Evolutionary conservation across 2,888 invertebrate genomes (phyloP).

Genomic region (Trissolcus brochymenae): DNA sequence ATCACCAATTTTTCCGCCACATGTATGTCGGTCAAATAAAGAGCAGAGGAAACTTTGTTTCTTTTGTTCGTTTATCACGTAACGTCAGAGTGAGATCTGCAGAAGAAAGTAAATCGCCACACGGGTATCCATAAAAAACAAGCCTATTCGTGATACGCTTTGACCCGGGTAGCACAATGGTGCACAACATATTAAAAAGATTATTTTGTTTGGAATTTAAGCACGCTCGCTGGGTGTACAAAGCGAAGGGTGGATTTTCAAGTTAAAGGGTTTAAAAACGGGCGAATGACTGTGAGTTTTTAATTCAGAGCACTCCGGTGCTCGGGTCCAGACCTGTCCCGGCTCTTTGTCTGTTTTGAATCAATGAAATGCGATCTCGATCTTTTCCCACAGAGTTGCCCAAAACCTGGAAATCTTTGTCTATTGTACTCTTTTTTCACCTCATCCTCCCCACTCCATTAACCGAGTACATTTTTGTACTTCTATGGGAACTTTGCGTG

Average conservation of each 20-base stretch:
- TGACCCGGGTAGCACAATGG: conserved; percentile 3
- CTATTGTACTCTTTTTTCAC: conserved; percentile 63
- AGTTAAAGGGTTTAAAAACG: conserved; percentile 42
- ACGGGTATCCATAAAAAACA: conserved; percentile 12
- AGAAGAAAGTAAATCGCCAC: neutral
- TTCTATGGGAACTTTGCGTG: conserved; percentile 3
- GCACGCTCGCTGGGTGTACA: conserved; percentile 10
- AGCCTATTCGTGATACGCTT: conserved; percentile 6
- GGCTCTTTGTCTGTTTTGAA: conserved; percentile 63
- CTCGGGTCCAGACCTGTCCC: conserved; percentile 32
- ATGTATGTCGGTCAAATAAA: too few species aligned
- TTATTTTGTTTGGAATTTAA: conserved; percentile 33
- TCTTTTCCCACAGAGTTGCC: conserved; percentile 72
- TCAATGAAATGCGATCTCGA: conserved; percentile 64
- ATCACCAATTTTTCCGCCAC: too few species aligned
- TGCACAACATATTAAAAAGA: conserved; percentile 15
- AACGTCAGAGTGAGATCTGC: conserved; percentile 14
- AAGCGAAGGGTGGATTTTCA: conserved; percentile 31
- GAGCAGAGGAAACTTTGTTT: conserved; percentile 8
- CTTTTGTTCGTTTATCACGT: conserved; percentile 6
- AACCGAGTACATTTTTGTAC: conserved; percentile 18
- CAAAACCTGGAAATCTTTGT: conserved; percentile 72
- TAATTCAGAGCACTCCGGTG: conserved; percentile 22
- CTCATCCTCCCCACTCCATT: conserved; percentile 53
- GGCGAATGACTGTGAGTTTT: conserved; percentile 33